Conservation (phyloP, 2,113 vertebrate genomes). For the Gavialis gangeticus region DNA sequence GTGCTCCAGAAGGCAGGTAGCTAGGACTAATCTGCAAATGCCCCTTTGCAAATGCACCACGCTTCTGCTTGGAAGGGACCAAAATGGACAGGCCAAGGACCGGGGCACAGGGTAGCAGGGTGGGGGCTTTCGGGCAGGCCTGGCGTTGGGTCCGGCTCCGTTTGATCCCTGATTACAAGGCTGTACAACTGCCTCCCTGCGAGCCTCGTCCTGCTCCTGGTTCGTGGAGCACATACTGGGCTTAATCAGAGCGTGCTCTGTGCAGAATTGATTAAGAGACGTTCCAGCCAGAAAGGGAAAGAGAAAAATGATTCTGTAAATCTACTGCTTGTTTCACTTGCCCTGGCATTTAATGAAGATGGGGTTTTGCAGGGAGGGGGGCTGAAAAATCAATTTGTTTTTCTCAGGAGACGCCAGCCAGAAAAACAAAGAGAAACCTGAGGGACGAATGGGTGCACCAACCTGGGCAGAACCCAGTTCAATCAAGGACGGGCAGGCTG, state of each 20-base stretch:
- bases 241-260: not conserved
- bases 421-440: slow-evolving; percentile 64
- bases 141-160: not conserved
- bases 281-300: slow-evolving; percentile 22
- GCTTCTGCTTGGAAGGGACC: not conserved
- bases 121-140: no score
- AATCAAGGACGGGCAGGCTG: not conserved
- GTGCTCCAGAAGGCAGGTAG: not conserved
- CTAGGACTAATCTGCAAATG: not conserved
- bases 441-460: not conserved
- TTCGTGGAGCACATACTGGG: not conserved
- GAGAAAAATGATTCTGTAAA: slow-evolving; percentile 57
- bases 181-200: not conserved
- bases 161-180: not conserved
- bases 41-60: not conserved
- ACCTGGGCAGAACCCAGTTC: not conserved
- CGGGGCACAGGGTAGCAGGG: no score
- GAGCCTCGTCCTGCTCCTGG: not conserved
- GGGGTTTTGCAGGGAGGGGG: not conserved
- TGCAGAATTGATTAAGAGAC: slow-evolving; percentile 57
- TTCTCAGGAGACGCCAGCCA: slow-evolving; percentile 37
- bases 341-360: slow-evolving; percentile 64
- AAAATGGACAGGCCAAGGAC: not conserved
- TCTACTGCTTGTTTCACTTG: slow-evolving; percentile 71
- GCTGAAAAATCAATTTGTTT: slow-evolving; percentile 66